Base-by-base conservation (phyloP, 1,140 invertebrate species). In the Nasonia longicornis region DNA sequence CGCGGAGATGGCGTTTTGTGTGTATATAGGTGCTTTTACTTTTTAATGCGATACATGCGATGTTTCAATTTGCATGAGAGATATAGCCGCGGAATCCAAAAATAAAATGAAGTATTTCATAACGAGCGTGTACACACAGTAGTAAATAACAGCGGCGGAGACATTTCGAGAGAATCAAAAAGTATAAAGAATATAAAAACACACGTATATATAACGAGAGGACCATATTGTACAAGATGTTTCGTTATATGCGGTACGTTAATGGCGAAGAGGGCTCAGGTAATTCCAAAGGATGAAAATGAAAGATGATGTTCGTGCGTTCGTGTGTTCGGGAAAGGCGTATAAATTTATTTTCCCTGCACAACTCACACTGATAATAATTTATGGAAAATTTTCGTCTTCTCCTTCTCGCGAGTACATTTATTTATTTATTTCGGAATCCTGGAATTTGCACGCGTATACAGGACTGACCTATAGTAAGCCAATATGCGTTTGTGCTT, bases 371-470 rank as follows among this genome's bases (percentile, higher is more conserved):
- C 52, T 75, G 16, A 75, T 58, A 75, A 58, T 63, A 58, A 75
- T 75, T 75, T 52, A 38, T 22, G 48, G 73, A 63, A 75, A 58
- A 75, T 75, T 75, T 75, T 63, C 52, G 52, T 63, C 11, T 63
- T 26, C 26, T 26, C 26, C 14, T 22, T 20, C 58, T 29, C 3
- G 6, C 8, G 58, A 63, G 14, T 38, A 16, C 73, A 75, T 75
- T 75, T 38, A 63, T 63, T 75, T 75, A 75, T 75, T 75, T 38
- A 63, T 63, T 75, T 75, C 14, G 8, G 26, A 52, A 20, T 63
- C 14, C 73, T 31, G 48, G 58, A 75, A 31, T 58, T 75, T n/a
- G 22, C 38, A 7, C n/a, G 22, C 8, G 4, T 42, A 42, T 42
- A 42, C 31, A 11, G 29, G 11, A 52, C 12, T 75, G 73, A 35